Evolutionary conservation across 2,888 invertebrate species (phyloP).

Genomic region (Serrognathus titanus): DNA sequence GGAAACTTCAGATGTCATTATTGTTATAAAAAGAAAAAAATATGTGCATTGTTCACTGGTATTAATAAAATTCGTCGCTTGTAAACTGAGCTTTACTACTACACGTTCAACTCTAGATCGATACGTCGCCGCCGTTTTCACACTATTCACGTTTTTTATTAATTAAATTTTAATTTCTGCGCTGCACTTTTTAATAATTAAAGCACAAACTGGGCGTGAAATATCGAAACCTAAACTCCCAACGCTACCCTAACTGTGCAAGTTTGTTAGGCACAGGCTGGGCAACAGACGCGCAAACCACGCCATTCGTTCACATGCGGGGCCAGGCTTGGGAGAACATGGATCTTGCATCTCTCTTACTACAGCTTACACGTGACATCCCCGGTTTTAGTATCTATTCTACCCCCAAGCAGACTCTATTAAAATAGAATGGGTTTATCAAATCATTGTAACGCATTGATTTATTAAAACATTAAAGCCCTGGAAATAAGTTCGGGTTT

Average conservation of each 20-base stretch:
- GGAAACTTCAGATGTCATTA: slow-evolving; percentile 35
- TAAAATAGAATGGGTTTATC: too few species aligned
- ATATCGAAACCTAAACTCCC: slow-evolving; percentile 23
- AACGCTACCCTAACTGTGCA: slow-evolving; percentile 23
- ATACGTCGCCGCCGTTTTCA: slow-evolving; percentile 7
- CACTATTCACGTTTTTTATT: slow-evolving; percentile 5
- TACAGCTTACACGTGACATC: background rate
- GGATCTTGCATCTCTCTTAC: slow-evolving; percentile 10
- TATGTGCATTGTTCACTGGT: slow-evolving; percentile 29
- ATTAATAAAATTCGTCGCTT: slow-evolving; percentile 22
- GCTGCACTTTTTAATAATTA: background rate
- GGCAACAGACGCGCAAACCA: slow-evolving; percentile 48
- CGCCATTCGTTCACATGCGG: slow-evolving; percentile 41
- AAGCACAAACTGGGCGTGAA: slow-evolving; percentile 30
- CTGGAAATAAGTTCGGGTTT: too few species aligned
- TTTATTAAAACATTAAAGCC: too few species aligned
- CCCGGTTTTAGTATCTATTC: too few species aligned
- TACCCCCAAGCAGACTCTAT: too few species aligned
- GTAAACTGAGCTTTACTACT: slow-evolving; percentile 23
- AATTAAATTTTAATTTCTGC: slow-evolving; percentile 4
- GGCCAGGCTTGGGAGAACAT: slow-evolving; percentile 22
- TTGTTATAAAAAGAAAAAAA: slow-evolving; percentile 20
- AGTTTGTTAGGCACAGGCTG: slow-evolving; percentile 44
- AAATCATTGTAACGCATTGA: too few species aligned
- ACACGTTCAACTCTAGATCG: slow-evolving; percentile 11